Evolutionary conservation across 2,888 invertebrate species (phyloP), one percentile per base, ranked within the genome.

Genomic region (Julus scanicus): DNA sequence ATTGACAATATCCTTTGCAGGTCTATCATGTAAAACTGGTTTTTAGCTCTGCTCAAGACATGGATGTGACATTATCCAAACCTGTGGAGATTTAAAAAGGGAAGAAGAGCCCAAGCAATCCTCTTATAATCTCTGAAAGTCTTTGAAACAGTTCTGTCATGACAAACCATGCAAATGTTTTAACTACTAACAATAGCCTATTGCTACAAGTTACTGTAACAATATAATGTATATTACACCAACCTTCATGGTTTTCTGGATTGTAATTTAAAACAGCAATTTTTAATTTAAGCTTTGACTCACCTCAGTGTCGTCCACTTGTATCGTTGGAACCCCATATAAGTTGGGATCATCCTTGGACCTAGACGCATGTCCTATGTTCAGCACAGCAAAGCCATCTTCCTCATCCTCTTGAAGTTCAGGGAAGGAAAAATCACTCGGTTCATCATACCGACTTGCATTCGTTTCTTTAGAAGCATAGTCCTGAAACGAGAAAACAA

Each of bases 301-400:
- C 37, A 80, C 80, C 80, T 80, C 80, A 4, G 80, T 80, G 37
- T 80, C 37, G 2, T 80, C 80, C 80, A 80, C 80, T 80, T 29
- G 37, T 37, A 80, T 80, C 37, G 80, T 39, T 13, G 80, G 80
- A 29, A 80, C 37, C 80, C 80, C 80, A 37, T 37, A 13, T 37
- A 15, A 13, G 13, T 39, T 39, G 3, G 80, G 80, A 37, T 80
- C 80, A 80, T 71, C 29, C 29, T 80, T 80, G 80, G 37, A 15
- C 15, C 15, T 37, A 13, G 80, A 80, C 39, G 37, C 13, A 13
- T 80, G 80, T 15, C 37, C 80, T 37, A 80, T 29, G 13, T 37
- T 80, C 37, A 80, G 37, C 80, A 80, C 13, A 11, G 80, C 37
- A 39, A 80, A 80, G 2, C 80, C 80, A 37, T 80, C 80, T 29